phyloP scores from a whole-genome alignment of 2,888 invertebrate species.

The Orchestes rusci region DNA sequence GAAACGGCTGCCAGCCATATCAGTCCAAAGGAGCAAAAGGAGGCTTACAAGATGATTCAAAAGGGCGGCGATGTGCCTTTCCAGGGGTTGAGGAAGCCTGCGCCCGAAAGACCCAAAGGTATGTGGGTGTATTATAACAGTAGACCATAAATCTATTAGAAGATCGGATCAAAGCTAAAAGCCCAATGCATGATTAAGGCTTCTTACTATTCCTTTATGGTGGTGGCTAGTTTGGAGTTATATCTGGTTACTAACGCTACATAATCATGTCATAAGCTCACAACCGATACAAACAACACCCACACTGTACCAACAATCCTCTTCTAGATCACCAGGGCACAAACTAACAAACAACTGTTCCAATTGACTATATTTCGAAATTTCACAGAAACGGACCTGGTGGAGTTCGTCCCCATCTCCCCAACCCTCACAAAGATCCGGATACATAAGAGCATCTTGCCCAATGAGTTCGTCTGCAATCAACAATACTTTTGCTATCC shows the following conservation, averaged over 20 bases:
- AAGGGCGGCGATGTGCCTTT: slow-evolving; percentile 92
- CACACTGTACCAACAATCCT: too few species aligned
- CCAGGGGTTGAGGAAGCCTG: slow-evolving; percentile 83
- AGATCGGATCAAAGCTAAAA: too few species aligned
- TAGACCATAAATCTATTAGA: too few species aligned
- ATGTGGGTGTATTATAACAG: slow-evolving; percentile 26
- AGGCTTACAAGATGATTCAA: slow-evolving; percentile 82
- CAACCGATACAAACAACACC: too few species aligned
- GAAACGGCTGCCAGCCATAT: slow-evolving; percentile 55
- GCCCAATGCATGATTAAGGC: not conserved
- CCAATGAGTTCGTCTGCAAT: slow-evolving; percentile 41
- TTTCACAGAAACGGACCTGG: slow-evolving; percentile 63
- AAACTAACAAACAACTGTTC: too few species aligned
- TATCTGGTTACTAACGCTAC: too few species aligned
- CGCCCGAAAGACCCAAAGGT: slow-evolving; percentile 78
- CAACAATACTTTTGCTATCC: slow-evolving; percentile 59
- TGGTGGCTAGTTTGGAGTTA: too few species aligned
- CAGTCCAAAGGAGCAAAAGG: slow-evolving; percentile 76
- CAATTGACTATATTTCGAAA: too few species aligned
- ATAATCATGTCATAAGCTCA: too few species aligned
- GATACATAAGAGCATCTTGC: slow-evolving; percentile 52
- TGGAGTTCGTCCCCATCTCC: slow-evolving; percentile 77
- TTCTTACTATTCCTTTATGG: too few species aligned
- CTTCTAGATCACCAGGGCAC: too few species aligned
- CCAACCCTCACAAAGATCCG: slow-evolving; percentile 74